Percentiles rank a stretch among this genome's conserved stretches.
Conservation (phyloP, 2,113 vertebrate genomes). For the Nicator chloris region DNA sequence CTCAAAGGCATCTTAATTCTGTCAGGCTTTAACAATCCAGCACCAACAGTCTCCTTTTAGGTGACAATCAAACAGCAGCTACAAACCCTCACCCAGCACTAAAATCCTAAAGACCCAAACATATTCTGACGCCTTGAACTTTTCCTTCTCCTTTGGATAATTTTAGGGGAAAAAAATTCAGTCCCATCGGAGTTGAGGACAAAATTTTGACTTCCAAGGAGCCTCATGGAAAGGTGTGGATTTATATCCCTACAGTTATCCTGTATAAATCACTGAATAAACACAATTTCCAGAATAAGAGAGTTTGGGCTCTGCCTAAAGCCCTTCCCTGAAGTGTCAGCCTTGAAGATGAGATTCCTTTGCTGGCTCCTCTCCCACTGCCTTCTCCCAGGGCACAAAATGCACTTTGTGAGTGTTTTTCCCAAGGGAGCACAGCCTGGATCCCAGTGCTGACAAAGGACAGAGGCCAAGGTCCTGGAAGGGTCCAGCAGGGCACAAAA, state of each 20-base stretch:
- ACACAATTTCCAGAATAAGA: neutral
- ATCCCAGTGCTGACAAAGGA: neutral
- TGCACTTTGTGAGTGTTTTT: neutral
- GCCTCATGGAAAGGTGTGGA: neutral
- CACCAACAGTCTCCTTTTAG: neutral
- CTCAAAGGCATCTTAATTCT: neutral
- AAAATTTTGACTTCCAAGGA: neutral
- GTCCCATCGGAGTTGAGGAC: accelerated
- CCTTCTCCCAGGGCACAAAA: neutral
- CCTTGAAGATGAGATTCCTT: neutral
- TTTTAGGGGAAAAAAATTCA: neutral
- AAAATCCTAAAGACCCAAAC: accelerated
- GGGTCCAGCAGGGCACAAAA: neutral
- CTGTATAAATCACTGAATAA: neutral
- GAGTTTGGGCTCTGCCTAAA: neutral
- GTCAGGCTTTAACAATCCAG: neutral
- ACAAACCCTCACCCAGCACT: neutral
- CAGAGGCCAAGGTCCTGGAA: neutral
- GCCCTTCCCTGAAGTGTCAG: neutral
- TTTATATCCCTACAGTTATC: neutral
- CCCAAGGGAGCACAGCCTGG: neutral
- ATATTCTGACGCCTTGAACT: neutral
- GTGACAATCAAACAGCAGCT: neutral
- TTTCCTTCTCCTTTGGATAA: neutral
- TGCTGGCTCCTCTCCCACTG: neutral